phyloP scores from a whole-genome alignment of 2,797 vertebrate genomes.

The Salarias fasciatus region DNA sequence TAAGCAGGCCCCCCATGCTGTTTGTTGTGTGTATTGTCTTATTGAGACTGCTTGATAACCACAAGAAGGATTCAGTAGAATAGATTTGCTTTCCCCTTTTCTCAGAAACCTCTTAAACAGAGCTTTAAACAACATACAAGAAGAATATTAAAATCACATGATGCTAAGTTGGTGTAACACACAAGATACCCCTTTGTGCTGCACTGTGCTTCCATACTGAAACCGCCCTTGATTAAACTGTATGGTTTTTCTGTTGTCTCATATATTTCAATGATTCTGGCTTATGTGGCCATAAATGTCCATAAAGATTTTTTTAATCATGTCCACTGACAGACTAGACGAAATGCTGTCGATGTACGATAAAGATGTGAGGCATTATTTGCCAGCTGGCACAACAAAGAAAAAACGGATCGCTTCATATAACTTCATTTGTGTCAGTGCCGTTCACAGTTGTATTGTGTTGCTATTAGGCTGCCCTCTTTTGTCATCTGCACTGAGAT shows the following conservation, averaged over 20 bases:
- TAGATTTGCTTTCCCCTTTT: too few species aligned
- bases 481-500: neutral
- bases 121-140: too few species aligned
- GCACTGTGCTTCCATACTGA: too few species aligned
- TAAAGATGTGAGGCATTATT: neutral
- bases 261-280: neutral
- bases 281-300: conserved; percentile 1
- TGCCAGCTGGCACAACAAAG: conserved; percentile 13
- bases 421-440: neutral
- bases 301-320: too few species aligned
- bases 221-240: too few species aligned
- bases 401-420: neutral
- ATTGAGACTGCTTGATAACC: neutral
- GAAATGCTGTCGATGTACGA: neutral
- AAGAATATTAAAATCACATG: too few species aligned
- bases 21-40: conserved; percentile 3
- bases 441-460: too few species aligned
- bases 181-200: too few species aligned
- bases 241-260: too few species aligned
- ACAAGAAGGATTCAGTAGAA: too few species aligned
- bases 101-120: too few species aligned
- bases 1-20: neutral
- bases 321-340: neutral
- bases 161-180: too few species aligned
- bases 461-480: neutral